Base-by-base conservation (phyloP, 2,113 vertebrate genomes). In the Propithecus coquereli region DNA sequence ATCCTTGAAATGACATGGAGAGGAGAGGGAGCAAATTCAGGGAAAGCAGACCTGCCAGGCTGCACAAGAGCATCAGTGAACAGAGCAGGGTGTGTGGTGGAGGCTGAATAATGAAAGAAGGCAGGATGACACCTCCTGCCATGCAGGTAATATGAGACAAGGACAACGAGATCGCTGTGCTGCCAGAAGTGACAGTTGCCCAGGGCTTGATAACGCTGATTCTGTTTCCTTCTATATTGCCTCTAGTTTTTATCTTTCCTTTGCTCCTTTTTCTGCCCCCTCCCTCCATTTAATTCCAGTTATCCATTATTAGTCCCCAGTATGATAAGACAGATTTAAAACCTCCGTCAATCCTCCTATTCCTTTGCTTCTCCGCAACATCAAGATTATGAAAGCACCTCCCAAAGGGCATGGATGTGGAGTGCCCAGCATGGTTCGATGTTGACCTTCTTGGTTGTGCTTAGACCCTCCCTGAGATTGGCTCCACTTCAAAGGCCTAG, bases 41-140 rank as follows among this genome's bases (percentile, higher is more conserved):
- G 70, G 45, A 20, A 81, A 88, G 63, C 47, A 88, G 76, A 71
- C 37, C 30, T 79, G 85, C 87, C 61, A 43, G 52, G 63, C 43
- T 25, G 52, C 30, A 40, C 47, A 27, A 6, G 9, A 85, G 59
- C 43, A 37, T 84, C 79, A 6, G 79, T 43, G 81, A 76, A 63
- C 32, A 73, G 68, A 76, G 73, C 52, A 68, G 73, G 61, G 34
- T 83, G 20, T 86, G 63, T 5, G 3, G 47, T 52, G 71, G 81
- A 37, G 77, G 50, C 54, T 97, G 86, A 94, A 87, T 96, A 96
- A 92, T 96, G 85, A 70, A 97, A 70, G 95, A 74, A 65, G 88
- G 94, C 85, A 95, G 77, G 80, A 30, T 68, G 95, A 87, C 43
- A 68, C 95, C 88, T 94, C 73, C 85, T 68, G 94, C 76, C 59